These are phyloP conservation scores for Laothoe populi DNA, from an alignment of 2,888 invertebrate species.

Conservation along the genomic window DNA sequence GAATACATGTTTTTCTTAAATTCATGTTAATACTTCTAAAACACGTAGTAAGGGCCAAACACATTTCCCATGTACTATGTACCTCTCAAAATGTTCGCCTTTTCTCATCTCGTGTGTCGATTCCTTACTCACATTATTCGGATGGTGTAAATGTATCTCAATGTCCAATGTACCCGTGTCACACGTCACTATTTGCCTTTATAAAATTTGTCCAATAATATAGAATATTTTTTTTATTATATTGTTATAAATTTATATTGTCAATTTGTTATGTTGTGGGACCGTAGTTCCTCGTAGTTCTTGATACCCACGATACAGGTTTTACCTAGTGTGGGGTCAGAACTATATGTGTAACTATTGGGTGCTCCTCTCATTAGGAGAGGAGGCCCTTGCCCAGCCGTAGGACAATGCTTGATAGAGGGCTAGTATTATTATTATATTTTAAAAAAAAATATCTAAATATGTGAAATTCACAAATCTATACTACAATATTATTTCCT, in stretches of 20 bases:
- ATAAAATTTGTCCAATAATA: background rate
- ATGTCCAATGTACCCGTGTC: constrained; percentile 17
- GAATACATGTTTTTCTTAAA: background rate
- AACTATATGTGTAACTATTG: too few species aligned
- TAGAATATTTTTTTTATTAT: background rate
- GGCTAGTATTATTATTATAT: too few species aligned
- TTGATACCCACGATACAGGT: too few species aligned
- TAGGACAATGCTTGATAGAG: too few species aligned
- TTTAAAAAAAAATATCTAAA: too few species aligned
- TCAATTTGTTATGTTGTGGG: background rate
- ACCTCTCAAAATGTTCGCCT: constrained; percentile 16
- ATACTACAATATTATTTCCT: too few species aligned
- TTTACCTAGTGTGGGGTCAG: too few species aligned
- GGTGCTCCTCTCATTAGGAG: too few species aligned
- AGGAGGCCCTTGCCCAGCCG: too few species aligned
- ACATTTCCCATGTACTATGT: constrained; percentile 23
- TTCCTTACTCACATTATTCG: constrained; percentile 14
- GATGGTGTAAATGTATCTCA: background rate
- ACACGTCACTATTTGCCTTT: constrained; percentile 16
- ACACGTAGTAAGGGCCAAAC: constrained; percentile 16
- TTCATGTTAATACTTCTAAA: background rate
- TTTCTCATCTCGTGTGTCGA: constrained; percentile 18
- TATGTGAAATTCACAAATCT: too few species aligned
- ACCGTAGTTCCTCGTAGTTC: too few species aligned
- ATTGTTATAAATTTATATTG: background rate